These are phyloP conservation scores for Artemia franciscana DNA, from an alignment of 1,140 invertebrate species.

Conservation along the genomic window DNA sequence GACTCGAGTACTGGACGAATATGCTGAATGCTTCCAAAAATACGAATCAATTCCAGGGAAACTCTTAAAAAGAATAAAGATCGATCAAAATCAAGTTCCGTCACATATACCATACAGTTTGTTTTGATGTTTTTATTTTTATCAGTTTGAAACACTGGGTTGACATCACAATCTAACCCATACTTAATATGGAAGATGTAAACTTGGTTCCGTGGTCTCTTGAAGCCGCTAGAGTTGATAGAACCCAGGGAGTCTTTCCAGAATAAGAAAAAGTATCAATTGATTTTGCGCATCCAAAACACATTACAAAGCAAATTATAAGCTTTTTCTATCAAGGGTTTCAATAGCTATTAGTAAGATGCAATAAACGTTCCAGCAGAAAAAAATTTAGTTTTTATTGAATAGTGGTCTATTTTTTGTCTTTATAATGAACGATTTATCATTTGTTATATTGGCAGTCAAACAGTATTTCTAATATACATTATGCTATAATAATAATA, in stretches of 20 bases:
- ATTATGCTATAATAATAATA: no score
- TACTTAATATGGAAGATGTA: background rate
- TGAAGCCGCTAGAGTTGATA: background rate
- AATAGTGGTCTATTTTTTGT: no score
- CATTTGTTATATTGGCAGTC: no score
- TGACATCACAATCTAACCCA: background rate
- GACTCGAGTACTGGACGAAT: background rate
- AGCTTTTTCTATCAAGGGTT: no score
- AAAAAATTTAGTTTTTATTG: no score
- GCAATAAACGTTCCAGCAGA: no score
- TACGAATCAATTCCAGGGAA: background rate
- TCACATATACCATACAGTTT: background rate
- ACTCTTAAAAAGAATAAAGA: background rate
- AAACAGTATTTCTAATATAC: no score
- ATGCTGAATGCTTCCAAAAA: background rate
- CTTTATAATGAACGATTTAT: no score
- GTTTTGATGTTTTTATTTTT: background rate
- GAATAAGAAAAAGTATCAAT: no score
- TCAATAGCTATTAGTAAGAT: no score
- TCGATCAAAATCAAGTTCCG: background rate
- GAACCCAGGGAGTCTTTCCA: background rate
- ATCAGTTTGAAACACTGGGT: background rate
- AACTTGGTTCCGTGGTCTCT: background rate
- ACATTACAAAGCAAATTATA: no score
- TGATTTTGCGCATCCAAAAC: no score